phyloP scores from a whole-genome alignment of 2,888 invertebrate species.

The Lepas anatifera region DNA sequence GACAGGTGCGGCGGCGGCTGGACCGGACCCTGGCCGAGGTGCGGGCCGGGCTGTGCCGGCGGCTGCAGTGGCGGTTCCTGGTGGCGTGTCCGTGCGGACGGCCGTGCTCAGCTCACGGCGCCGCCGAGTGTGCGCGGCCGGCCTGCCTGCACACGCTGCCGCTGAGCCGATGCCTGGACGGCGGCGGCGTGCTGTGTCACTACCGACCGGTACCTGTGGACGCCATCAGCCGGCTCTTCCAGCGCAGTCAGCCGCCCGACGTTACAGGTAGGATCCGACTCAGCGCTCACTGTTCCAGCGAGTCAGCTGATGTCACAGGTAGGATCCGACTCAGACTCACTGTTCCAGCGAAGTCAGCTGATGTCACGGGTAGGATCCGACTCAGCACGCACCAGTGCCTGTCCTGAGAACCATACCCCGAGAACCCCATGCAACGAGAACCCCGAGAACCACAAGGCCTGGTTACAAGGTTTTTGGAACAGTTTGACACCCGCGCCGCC shows the following conservation, averaged over 20 bases:
- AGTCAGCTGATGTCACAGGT: too few relatives aligned
- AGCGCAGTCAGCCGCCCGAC: background rate
- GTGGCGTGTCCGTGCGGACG: slow-evolving; percentile 6
- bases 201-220: slow-evolving; percentile 14
- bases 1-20: background rate
- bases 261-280: too few relatives aligned
- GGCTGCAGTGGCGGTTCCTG: slow-evolving; percentile 16
- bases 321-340: too few relatives aligned
- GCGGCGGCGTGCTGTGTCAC: slow-evolving; percentile 14
- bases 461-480: too few relatives aligned
- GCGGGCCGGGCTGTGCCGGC: slow-evolving; percentile 26
- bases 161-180: slow-evolving; percentile 13
- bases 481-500: too few relatives aligned
- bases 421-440: too few relatives aligned
- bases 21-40: slow-evolving; percentile 36
- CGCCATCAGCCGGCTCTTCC: slow-evolving; percentile 1
- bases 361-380: too few relatives aligned
- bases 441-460: too few relatives aligned
- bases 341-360: too few relatives aligned
- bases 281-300: too few relatives aligned
- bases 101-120: background rate
- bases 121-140: background rate
- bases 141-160: slow-evolving; percentile 14
- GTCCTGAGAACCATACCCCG: too few relatives aligned
- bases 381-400: too few relatives aligned